These are phyloP conservation scores for Ceratosolen fusciceps DNA, from an alignment of 1,140 invertebrate species.

Conservation along the genomic window DNA sequence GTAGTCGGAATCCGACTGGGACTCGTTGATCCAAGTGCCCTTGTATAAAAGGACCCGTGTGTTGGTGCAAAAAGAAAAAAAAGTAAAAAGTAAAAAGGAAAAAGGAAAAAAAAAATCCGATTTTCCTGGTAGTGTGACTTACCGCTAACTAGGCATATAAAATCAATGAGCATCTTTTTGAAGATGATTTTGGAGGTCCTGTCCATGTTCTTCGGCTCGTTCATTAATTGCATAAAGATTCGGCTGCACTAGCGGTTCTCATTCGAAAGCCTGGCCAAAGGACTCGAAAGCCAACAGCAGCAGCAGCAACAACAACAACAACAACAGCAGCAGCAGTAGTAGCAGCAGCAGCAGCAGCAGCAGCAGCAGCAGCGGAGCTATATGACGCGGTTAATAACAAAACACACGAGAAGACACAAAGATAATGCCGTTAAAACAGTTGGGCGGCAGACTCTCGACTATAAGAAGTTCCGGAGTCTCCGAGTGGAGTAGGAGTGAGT, in stretches of 20 bases:
- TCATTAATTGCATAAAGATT: neutral
- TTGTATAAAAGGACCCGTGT: neutral
- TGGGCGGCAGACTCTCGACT: neutral
- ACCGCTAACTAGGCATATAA: slow-evolving; percentile 58
- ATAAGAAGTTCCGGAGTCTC: neutral
- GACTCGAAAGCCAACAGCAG: no score
- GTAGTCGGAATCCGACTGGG: neutral
- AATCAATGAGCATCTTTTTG: slow-evolving; percentile 59
- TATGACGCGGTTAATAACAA: neutral
- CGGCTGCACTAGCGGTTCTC: neutral
- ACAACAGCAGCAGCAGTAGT: no score
- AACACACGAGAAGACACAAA: neutral
- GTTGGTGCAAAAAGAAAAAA: neutral
- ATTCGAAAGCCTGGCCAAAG: neutral
- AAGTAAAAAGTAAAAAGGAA: neutral
- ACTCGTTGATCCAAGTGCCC: neutral
- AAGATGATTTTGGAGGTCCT: slow-evolving; percentile 57
- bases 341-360: no score
- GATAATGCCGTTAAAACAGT: neutral
- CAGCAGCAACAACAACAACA: no score
- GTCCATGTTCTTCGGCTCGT: slow-evolving; percentile 56
- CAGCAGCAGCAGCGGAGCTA: no score
- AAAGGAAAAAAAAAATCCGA: neutral
- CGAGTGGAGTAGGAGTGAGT: neutral
- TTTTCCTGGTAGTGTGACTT: slow-evolving; percentile 21